Base-by-base conservation (phyloP, 2,113 vertebrate genomes). In the Callopanchax toddi region DNA sequence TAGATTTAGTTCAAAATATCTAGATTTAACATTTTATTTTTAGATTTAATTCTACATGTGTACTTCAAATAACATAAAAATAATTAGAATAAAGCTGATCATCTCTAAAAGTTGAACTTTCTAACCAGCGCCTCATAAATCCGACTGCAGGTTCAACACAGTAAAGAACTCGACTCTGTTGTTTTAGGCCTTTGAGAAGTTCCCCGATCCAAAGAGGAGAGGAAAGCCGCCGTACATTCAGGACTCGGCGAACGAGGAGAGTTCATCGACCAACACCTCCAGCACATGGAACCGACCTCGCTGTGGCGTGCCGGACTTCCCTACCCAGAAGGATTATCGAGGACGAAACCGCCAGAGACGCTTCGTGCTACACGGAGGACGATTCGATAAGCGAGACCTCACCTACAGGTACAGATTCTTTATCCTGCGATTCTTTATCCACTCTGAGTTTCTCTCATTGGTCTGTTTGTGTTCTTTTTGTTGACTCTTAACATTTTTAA, bases 291-390 rank as follows among this genome's bases (percentile, higher is more conserved):
- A 89, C n/a, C 93, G 88, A 0, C 95, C 88, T 0, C 94, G 95
- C 20, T 98, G 96, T 0, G 95, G 96, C 0, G 95, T 97, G 4
- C 96, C 94, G 0, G 94, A 96, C 87, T 90, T 85, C 4, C 92
- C 91, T 0, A 15, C 0, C 4, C 71, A 66, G 0, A 83, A 72
- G 0, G 86, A 87, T 2, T 76, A 74, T 13, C 78, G 21, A 0
- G 83, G 83, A 1, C 89, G 82, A 1, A 93, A 92, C 64, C 88
- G 96, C 17, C 93, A 94, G 79, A 94, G 94, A 55, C 92, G 96
- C 18, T 98, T 94, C 0, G 93, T 95, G 26, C 86, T 98, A 57
- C 93, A 93, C 0, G 96, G 96, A 0, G 95, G 93, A 2, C 94
- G 93, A 60, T 92, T 94, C 93, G 93, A 95, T 65, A 96, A 94